phyloP scores from a whole-genome alignment of 2,797 vertebrate species.

The Hydrocynus forskahlii region DNA sequence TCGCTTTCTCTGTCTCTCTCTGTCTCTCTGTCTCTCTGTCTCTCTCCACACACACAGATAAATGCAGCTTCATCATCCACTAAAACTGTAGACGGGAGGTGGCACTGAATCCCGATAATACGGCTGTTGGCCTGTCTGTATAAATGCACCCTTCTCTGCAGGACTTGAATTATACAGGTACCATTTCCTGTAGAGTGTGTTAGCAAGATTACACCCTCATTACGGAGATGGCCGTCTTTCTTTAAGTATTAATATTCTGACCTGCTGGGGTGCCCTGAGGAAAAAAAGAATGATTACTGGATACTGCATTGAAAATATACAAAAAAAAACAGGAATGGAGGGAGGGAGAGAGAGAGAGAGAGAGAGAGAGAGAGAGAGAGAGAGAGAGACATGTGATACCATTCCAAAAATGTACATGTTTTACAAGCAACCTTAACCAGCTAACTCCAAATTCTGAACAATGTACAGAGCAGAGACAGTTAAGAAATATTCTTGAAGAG shows the following conservation, averaged over 20 bases:
- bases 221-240: background rate
- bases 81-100: background rate
- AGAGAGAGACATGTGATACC: constrained; percentile 32
- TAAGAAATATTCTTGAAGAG: too few relatives aligned
- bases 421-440: too few relatives aligned
- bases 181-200: background rate
- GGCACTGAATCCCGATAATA: background rate
- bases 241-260: constrained; percentile 16
- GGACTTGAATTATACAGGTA: constrained; percentile 17
- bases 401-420: too few relatives aligned
- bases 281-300: background rate
- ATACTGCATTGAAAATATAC: constrained; percentile 64
- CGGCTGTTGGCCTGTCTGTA: background rate
- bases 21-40: constrained; percentile 36
- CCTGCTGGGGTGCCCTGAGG: constrained; percentile 4
- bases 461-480: too few relatives aligned
- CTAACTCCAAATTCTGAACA: too few relatives aligned
- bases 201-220: constrained; percentile 27
- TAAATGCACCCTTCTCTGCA: constrained; percentile 1
- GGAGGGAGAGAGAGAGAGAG: constrained; percentile 30
- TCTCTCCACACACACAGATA: constrained; percentile 16
- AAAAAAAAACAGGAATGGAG: constrained; percentile 54
- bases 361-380: constrained; percentile 7
- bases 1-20: background rate
- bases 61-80: constrained; percentile 22